Percentiles rank a stretch among this genome's conserved stretches.
These are phyloP conservation scores for Oceanodroma leucorhoa DNA, from an alignment of 2,797 vertebrate species.

Conservation along the genomic window DNA sequence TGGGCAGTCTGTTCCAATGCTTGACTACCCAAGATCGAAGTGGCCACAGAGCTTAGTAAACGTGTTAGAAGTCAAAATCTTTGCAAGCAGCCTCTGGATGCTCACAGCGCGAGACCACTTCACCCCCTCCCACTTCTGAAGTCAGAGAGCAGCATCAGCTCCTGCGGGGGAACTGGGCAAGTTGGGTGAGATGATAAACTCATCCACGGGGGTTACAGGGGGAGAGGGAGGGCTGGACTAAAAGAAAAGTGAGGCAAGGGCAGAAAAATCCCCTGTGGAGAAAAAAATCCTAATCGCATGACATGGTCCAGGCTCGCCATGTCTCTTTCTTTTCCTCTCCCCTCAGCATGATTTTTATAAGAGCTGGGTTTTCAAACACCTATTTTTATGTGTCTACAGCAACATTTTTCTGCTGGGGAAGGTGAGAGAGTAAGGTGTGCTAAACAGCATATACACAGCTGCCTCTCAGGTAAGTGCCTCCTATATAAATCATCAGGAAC, in stretches of 20 bases:
- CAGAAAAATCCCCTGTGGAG: not conserved
- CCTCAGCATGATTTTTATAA: not conserved
- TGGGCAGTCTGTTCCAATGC: too few species aligned
- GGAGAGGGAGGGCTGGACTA: not conserved
- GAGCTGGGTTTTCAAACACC: not conserved
- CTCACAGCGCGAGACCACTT: fast-evolving
- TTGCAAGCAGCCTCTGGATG: not conserved
- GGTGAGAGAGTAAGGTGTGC: not conserved
- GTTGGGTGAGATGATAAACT: not conserved
- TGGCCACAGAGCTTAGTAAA: not conserved
- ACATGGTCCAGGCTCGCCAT: not conserved
- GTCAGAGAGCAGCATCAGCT: not conserved
- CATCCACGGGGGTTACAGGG: not conserved
- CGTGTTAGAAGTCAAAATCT: not conserved
- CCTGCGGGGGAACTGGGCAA: not conserved
- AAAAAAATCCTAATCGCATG: not conserved
- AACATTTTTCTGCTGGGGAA: not conserved
- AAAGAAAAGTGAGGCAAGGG: not conserved
- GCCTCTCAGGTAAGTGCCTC: not conserved
- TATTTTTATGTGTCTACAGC: not conserved
- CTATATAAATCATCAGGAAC: not conserved
- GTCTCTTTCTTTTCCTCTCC: not conserved
- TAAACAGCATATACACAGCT: not conserved
- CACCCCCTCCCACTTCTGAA: not conserved
- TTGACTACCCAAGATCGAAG: not conserved